These are phyloP conservation scores for Dorcus parallelipipedus DNA, from an alignment of 2,888 invertebrate genomes.

Conservation along the genomic window DNA sequence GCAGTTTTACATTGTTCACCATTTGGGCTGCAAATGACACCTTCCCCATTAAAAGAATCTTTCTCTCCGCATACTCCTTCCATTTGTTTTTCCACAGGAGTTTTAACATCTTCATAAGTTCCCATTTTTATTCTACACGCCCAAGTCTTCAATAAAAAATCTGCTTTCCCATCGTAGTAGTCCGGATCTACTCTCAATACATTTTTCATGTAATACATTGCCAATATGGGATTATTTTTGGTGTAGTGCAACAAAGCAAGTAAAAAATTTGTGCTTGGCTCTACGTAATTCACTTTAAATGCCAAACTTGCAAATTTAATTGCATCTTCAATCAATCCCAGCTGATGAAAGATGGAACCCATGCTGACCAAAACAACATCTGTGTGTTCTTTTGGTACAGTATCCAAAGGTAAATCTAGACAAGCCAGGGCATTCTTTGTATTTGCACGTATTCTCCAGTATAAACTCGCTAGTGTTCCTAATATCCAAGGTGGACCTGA, in stretches of 20 bases:
- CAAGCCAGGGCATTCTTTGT: constrained; percentile 68
- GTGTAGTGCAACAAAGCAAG: constrained; percentile 62
- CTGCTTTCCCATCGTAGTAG: constrained; percentile 52
- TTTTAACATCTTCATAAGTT: constrained; percentile 31
- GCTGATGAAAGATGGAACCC: constrained; percentile 65
- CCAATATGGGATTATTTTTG: constrained; percentile 60
- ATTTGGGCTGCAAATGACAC: constrained; percentile 43
- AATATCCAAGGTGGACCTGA: constrained; percentile 72
- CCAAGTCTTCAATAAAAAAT: constrained; percentile 54
- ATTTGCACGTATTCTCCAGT: constrained; percentile 74
- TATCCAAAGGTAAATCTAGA: constrained; percentile 59
- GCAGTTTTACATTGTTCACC: constrained; percentile 45
- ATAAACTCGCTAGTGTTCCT: constrained; percentile 69
- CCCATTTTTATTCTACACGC: constrained; percentile 51
- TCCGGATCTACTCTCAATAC: constrained; percentile 55
- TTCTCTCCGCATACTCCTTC: constrained; percentile 37
- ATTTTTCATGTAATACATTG: constrained; percentile 61
- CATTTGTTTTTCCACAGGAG: constrained; percentile 24
- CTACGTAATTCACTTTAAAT: constrained; percentile 57
- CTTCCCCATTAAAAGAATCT: constrained; percentile 37
- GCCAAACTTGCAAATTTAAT: constrained; percentile 61
- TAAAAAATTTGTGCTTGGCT: constrained; percentile 72
- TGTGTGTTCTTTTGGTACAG: constrained; percentile 56
- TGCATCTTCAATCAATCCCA: constrained; percentile 64
- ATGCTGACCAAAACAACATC: constrained; percentile 69